A percentile compares a stretch with the other conserved stretches of the same genome.
Conservation (phyloP, 37 sponge, comb jelly and placozoan species). For the Bolinopsis microptera region DNA sequence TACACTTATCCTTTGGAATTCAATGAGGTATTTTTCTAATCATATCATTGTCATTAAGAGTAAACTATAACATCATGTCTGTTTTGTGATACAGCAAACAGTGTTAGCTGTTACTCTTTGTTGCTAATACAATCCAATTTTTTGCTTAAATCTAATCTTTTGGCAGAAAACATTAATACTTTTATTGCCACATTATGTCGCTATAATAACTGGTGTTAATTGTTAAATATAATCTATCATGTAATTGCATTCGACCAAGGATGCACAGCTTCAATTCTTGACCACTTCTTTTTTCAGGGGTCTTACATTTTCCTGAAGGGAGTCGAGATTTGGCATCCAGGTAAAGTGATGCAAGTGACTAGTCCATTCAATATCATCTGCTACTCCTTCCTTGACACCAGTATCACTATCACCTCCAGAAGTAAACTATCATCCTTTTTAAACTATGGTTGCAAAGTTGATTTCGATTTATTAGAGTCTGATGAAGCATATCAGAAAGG, state of each 20-base stretch:
- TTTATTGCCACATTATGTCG: too few relatives aligned
- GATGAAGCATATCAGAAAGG: constrained; percentile 14
- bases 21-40: not conserved
- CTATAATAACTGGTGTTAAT: too few relatives aligned
- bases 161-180: too few relatives aligned
- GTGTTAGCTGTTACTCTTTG: too few relatives aligned
- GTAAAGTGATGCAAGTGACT: not conserved
- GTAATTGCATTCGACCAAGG: too few relatives aligned
- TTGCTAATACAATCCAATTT: too few relatives aligned
- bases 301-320: not conserved
- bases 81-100: too few relatives aligned
- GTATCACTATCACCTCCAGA: not conserved
- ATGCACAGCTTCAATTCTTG: too few relatives aligned
- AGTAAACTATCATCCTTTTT: not conserved
- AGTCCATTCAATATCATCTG: not conserved
- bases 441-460: constrained; percentile 37
- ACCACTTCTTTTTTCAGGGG: constrained; percentile 9
- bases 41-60: too few relatives aligned
- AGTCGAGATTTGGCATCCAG: not conserved
- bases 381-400: not conserved
- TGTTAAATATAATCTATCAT: too few relatives aligned
- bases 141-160: too few relatives aligned
- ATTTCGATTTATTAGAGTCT: not conserved
- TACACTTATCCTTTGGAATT: not conserved
- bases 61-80: too few relatives aligned